phyloP scores from a whole-genome alignment of 1,140 invertebrate species.

The Asbolus verrucosus region DNA sequence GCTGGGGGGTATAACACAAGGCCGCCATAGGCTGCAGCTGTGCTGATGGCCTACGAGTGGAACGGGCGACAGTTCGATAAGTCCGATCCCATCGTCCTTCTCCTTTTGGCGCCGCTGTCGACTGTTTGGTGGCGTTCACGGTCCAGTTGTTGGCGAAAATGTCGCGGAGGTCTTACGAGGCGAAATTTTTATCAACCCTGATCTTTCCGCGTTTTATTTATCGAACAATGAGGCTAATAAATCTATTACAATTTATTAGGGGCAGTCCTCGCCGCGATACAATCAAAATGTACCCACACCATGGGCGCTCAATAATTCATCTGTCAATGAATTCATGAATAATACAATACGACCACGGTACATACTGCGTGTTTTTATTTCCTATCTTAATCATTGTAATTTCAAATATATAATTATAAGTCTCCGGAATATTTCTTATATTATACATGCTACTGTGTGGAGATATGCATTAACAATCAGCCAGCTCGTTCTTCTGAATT shows the following conservation, averaged over 20 bases:
- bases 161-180: background rate
- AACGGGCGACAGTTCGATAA: too few relatives aligned
- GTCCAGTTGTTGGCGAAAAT: too few relatives aligned
- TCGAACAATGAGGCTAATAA: conserved; percentile 46
- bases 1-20: too few relatives aligned
- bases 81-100: too few relatives aligned
- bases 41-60: too few relatives aligned
- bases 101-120: too few relatives aligned
- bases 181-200: background rate
- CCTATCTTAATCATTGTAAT: conserved; percentile 57
- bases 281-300: conserved; percentile 44
- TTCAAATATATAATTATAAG: conserved; percentile 58
- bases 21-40: too few relatives aligned
- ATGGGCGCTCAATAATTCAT: conserved; percentile 50
- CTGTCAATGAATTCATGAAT: conserved; percentile 52
- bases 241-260: conserved; percentile 52
- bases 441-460: conserved; percentile 57
- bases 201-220: conserved; percentile 40
- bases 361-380: conserved; percentile 49
- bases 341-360: conserved; percentile 41
- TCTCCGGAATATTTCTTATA: conserved; percentile 53
- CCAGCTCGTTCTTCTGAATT: conserved; percentile 22
- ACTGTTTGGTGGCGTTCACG: too few relatives aligned
- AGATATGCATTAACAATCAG: conserved; percentile 35
- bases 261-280: conserved; percentile 43